Evolutionary conservation across 2,888 invertebrate genomes (phyloP).

Genomic region (Metopia argyrocephala): DNA sequence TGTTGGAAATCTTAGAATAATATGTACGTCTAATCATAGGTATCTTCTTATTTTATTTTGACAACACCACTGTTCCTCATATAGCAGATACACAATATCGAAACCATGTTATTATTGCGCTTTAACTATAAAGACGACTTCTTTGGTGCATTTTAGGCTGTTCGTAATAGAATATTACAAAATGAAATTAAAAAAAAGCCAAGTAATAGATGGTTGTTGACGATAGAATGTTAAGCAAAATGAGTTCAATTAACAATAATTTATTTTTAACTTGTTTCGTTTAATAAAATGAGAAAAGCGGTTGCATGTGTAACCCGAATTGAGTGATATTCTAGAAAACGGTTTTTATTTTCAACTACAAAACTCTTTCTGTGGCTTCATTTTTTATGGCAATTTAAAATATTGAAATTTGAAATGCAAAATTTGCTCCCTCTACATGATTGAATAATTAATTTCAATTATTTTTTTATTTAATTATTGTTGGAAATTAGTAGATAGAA

Average conservation of each 20-base stretch:
- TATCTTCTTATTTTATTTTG: too few relatives aligned
- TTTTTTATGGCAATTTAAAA: constrained; percentile 2
- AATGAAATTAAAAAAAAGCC: background rate
- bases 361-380: background rate
- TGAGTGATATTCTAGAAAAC: background rate
- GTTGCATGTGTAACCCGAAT: constrained; percentile 17
- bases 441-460: constrained; percentile 61
- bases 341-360: background rate
- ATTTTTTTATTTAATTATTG: constrained; percentile 60
- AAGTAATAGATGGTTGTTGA: background rate
- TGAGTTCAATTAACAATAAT: constrained; percentile 28
- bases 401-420: too few relatives aligned
- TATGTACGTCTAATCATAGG: too few relatives aligned
- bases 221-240: background rate
- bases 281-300: constrained; percentile 5
- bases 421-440: constrained; percentile 15
- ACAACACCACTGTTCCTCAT: constrained; percentile 14
- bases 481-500: constrained; percentile 63
- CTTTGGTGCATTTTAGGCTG: constrained; percentile 16
- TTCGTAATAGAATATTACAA: constrained; percentile 17
- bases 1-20: too few relatives aligned
- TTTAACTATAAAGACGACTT: background rate
- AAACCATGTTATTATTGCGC: background rate
- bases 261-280: constrained; percentile 8
- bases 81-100: background rate